Base-by-base conservation (phyloP, 2,113 vertebrate genomes). In the Otis tarda region DNA sequence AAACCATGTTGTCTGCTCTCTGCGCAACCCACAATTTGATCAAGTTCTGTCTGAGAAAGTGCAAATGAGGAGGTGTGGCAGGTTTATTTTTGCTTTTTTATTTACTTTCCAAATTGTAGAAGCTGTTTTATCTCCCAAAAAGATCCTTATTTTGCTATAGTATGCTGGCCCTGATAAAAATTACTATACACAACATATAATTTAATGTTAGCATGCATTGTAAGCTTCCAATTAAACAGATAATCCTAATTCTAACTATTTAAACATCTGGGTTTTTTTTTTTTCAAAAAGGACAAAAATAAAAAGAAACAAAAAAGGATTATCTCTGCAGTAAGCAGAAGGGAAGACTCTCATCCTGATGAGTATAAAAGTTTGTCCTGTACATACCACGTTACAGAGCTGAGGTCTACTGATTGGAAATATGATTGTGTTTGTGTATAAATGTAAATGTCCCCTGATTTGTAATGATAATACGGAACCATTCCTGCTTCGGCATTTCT, bases 31-130 rank as follows among this genome's bases (percentile, higher is more conserved):
- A 69, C 35, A 79, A 67, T 87, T 75, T 88, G 50, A 81, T 50
- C 2, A 2, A 92, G 31, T 39, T 47, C 31, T 63, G 24, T 33
- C 47, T 57, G 49, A 61, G 63, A 60, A 94, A 82, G 73, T 33
- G 65, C 37, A 94, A 41, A 82, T 65, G 37, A 96, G 64, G 56
- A 78, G 31, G 53, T 73, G 45, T 14, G 16, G n/a, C n/a, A 69
- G 20, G 27, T 64, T 94, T 84, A 75, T 49, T 85, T 93, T 70
- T 84, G 49, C 68, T 71, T 57, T n/a, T 91, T 87, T 88, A 87
- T 64, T 95, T 87, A 47, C 70, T 68, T 88, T 81, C 41, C 20
- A 82, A 88, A 89, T 30, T 73, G 45, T 47, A 87, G 50, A 79
- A 92, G 14, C 35, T 87, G 27, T 65, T 73, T 79, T 59, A 92